Conservation (phyloP, 2,888 invertebrate genomes). For the Heteromurus nitidus region DNA sequence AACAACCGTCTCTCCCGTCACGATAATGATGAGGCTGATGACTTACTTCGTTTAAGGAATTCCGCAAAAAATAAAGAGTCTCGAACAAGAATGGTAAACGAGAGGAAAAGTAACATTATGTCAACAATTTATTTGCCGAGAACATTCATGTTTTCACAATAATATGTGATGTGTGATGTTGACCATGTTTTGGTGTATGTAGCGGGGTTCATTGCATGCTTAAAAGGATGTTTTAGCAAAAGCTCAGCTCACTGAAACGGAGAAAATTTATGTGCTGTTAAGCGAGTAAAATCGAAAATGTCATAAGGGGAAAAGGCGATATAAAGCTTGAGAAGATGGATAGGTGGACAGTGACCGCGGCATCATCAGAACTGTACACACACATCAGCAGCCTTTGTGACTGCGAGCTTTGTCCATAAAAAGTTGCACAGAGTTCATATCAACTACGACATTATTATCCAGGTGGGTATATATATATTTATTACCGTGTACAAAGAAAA, state of each 20-base stretch:
- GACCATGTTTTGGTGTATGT: constrained; percentile 29
- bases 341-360: neutral
- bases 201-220: constrained; percentile 14
- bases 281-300: too few species aligned
- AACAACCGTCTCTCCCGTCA: too few species aligned
- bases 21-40: too few species aligned
- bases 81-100: neutral
- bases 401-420: too few species aligned
- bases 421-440: neutral
- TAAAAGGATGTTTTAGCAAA: neutral
- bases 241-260: neutral
- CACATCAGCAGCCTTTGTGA: neutral
- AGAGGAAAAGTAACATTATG: neutral
- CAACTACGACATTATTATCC: constrained; percentile 7
- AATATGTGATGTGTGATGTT: constrained; percentile 17
- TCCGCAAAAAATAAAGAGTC: neutral
- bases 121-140: constrained; percentile 24
- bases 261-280: too few species aligned
- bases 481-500: too few species aligned
- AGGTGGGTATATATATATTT: constrained; percentile 1
- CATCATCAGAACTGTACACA: neutral
- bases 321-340: neutral
- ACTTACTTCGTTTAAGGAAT: too few species aligned
- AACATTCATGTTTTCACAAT: constrained; percentile 17
- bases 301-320: too few species aligned